A percentile compares a stretch with the other conserved stretches of the same genome.
Conservation (phyloP, 2,113 vertebrate genomes). For the Gavia stellata region DNA sequence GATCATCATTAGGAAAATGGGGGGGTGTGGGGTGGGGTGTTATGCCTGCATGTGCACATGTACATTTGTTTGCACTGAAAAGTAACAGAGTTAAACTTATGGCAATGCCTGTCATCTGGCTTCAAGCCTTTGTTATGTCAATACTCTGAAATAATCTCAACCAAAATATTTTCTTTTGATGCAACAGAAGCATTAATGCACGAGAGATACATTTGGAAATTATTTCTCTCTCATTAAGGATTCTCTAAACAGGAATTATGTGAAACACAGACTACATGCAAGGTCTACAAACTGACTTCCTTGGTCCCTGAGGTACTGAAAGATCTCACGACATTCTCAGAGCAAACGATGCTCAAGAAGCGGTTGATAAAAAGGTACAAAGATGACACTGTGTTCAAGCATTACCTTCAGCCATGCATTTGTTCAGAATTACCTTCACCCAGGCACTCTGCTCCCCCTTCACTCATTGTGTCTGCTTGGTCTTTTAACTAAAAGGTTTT, state of each 20-base stretch:
- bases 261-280: neutral
- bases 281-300: neutral
- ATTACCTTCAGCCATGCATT: neutral
- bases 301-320: neutral
- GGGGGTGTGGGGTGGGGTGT: no score
- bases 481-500: neutral
- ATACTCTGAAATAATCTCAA: slow-evolving; percentile 17
- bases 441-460: neutral
- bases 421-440: neutral
- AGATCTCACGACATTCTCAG: neutral
- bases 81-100: slow-evolving; percentile 27
- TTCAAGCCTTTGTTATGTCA: neutral
- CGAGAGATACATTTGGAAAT: slow-evolving; percentile 24
- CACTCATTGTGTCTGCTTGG: accelerated
- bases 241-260: slow-evolving; percentile 9
- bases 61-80: neutral
- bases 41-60: neutral
- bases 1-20: neutral
- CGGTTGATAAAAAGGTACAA: neutral
- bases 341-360: neutral
- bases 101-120: neutral
- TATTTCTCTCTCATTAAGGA: neutral
- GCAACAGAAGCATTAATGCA: slow-evolving; percentile 23
- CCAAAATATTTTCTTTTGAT: slow-evolving; percentile 52
- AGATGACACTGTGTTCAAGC: neutral